Evolutionary conservation across 92 coral and sea anemone genomes (phyloP).

Genomic region (Micromussa lordhowensis): DNA sequence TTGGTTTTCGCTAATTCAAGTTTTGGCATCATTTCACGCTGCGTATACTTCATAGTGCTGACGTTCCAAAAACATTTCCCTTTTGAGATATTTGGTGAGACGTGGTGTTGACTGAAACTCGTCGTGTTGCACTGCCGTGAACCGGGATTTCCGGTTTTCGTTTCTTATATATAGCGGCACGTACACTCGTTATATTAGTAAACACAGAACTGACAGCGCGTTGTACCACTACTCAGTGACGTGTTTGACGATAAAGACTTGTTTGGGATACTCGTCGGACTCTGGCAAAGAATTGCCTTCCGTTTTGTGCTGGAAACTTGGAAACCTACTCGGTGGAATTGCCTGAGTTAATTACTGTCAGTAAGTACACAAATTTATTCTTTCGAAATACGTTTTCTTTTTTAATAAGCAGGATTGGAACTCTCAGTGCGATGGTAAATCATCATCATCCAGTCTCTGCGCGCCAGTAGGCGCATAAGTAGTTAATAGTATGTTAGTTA

Average conservation of each 20-base stretch:
- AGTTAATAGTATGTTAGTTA: too few relatives aligned
- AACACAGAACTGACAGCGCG: slow-evolving; percentile 8
- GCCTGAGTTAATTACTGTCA: background rate
- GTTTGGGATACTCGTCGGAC: background rate
- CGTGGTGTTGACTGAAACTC: background rate
- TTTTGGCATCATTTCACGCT: background rate
- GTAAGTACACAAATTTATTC: background rate
- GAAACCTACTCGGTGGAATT: background rate
- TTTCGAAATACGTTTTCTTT: background rate
- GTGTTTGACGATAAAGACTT: background rate
- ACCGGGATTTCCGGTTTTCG: slow-evolving; percentile 27
- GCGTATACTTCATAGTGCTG: background rate
- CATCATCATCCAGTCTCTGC: too few relatives aligned
- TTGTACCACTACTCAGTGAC: too few relatives aligned
- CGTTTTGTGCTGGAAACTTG: background rate
- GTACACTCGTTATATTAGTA: background rate
- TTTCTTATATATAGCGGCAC: background rate
- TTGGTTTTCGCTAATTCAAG: too few relatives aligned
- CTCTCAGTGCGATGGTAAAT: background rate
- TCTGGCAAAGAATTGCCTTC: background rate
- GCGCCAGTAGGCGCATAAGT: too few relatives aligned
- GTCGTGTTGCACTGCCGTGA: background rate
- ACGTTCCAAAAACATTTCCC: background rate
- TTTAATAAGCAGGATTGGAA: background rate
- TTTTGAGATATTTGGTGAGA: too few relatives aligned